phyloP scores from a whole-genome alignment of 2,888 invertebrate species.

The Mamestra brassicae region DNA sequence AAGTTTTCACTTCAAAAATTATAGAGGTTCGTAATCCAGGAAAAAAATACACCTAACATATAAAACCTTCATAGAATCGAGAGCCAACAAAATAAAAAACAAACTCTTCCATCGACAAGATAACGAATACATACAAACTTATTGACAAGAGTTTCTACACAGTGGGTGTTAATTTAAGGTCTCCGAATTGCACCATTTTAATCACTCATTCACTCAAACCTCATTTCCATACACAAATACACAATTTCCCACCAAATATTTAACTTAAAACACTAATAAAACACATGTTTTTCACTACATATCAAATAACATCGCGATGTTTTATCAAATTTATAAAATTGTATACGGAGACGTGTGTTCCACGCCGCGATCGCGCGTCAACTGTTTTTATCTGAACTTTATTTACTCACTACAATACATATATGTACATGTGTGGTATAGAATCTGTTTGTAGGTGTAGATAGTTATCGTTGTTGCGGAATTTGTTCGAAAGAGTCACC shows the following conservation, averaged over 20 bases:
- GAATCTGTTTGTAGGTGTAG: not conserved
- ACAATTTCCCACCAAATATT: no score
- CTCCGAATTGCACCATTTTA: not conserved
- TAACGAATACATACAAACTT: slow-evolving; percentile 8
- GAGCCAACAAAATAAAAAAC: not conserved
- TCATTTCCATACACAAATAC: slow-evolving; percentile 1
- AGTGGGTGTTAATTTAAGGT: slow-evolving; percentile 24
- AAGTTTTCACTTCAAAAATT: no score
- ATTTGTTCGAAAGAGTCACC: no score
- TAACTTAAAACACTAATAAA: not conserved
- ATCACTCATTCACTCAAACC: not conserved
- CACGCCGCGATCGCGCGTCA: slow-evolving; percentile 6
- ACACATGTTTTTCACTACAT: not conserved
- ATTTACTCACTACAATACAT: not conserved
- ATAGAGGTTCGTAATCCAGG: no score
- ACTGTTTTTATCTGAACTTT: slow-evolving; percentile 9
- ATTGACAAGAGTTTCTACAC: not conserved
- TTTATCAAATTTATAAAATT: not conserved
- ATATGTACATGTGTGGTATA: not conserved
- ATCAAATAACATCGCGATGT: slow-evolving; percentile 25
- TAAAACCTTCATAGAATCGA: not conserved
- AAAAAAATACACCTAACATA: not conserved
- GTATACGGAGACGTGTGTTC: not conserved
- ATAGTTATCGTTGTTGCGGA: not conserved
- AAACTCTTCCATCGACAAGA: slow-evolving; percentile 10